Conservation (phyloP, 2,888 invertebrate genomes). For the Helleia helle region DNA sequence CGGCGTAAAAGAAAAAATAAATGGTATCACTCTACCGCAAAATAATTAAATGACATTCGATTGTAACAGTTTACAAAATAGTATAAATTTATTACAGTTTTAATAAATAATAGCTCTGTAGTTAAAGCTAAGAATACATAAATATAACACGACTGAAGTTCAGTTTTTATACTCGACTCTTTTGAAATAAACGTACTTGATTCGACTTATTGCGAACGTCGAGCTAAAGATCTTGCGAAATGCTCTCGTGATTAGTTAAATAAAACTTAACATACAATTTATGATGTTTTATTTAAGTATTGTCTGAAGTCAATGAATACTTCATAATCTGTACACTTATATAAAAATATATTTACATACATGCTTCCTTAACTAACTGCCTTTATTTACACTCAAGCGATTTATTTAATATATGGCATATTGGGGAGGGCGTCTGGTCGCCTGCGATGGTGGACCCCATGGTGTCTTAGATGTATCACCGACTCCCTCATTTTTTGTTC, state of each 20-base stretch:
- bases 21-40: no score
- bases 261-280: conserved; percentile 27
- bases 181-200: no score
- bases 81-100: no score
- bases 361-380: conserved; percentile 31
- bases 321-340: conserved; percentile 41
- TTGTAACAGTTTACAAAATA: no score
- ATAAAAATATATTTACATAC: conserved; percentile 56
- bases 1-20: no score
- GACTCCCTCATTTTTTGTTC: conserved; percentile 60
- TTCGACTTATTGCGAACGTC: no score
- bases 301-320: conserved; percentile 50
- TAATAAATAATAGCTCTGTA: no score
- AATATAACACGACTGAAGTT: no score
- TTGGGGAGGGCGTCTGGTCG: conserved; percentile 50
- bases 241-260: conserved; percentile 18
- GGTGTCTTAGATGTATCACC: conserved; percentile 60
- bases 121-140: no score
- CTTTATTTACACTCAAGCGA: conserved; percentile 18
- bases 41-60: no score
- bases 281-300: conserved; percentile 38
- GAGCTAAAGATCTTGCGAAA: no score
- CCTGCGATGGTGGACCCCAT: conserved; percentile 54
- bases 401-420: conserved; percentile 56
- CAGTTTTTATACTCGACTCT: no score